These are phyloP conservation scores for Prosopocoilus inquinatus DNA, from an alignment of 2,888 invertebrate species.

Conservation along the genomic window DNA sequence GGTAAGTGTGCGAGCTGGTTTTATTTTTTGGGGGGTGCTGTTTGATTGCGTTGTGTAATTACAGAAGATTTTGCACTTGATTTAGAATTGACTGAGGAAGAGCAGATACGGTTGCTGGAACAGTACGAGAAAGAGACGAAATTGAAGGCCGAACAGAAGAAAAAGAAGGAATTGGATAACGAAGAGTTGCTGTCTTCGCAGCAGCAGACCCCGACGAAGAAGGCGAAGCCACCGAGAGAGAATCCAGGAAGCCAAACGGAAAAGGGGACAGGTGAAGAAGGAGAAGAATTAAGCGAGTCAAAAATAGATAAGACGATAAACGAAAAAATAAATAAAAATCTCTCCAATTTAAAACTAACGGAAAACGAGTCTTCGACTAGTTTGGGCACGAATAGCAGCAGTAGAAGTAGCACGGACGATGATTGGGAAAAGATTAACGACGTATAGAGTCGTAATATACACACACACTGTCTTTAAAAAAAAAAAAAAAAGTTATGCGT, in stretches of 20 bases:
- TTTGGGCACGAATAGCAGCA: constrained; percentile 41
- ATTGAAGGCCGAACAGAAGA: constrained; percentile 29
- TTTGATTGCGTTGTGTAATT: constrained; percentile 31
- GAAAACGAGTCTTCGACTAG: constrained; percentile 39
- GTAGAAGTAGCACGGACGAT: constrained; percentile 48
- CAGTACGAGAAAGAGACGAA: constrained; percentile 65
- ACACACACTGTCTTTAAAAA: constrained; percentile 7
- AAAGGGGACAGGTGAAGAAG: constrained; percentile 30
- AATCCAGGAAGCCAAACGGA: constrained; percentile 27
- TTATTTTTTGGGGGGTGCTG: constrained; percentile 1
- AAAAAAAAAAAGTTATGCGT: too few relatives aligned
- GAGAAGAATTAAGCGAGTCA: too few relatives aligned
- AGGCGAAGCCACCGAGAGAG: constrained; percentile 15
- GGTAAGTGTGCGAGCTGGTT: constrained; percentile 38
- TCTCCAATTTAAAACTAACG: constrained; percentile 21
- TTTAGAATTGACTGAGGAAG: constrained; percentile 68
- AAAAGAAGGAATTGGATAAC: constrained; percentile 34
- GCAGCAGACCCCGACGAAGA: constrained; percentile 10
- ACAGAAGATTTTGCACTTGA: constrained; percentile 64
- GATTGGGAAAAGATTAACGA: constrained; percentile 52
- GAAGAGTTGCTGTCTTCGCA: constrained; percentile 32
- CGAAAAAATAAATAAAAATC: constrained; percentile 7
- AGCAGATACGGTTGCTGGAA: constrained; percentile 64
- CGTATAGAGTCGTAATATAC: constrained; percentile 33
- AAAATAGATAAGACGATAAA: constrained; percentile 17